phyloP scores from a whole-genome alignment of 2,113 vertebrate genomes.

The Galemys pyrenaicus region DNA sequence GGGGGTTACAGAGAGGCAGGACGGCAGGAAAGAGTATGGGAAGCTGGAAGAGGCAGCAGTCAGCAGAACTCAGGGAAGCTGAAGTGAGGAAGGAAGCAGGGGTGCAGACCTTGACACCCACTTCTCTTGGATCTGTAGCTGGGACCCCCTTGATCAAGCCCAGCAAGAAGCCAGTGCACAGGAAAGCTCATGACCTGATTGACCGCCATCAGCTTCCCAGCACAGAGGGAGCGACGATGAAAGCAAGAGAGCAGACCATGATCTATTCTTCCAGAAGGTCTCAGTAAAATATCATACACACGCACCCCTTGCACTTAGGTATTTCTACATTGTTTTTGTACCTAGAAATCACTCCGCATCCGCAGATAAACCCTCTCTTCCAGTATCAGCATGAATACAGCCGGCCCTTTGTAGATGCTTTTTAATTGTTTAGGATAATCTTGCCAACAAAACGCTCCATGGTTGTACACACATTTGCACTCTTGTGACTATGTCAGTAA shows the following conservation, averaged over 20 bases:
- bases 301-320: background rate
- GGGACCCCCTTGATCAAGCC: background rate
- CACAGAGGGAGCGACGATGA: background rate
- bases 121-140: background rate
- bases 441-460: background rate
- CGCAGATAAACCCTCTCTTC: background rate
- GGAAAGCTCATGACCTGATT: background rate
- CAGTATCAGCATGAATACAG: background rate
- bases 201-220: background rate
- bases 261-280: background rate
- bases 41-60: background rate
- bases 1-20: background rate
- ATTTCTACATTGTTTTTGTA: background rate
- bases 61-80: background rate
- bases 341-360: background rate
- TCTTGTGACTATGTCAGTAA: background rate
- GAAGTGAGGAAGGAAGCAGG: background rate
- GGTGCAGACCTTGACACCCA: background rate
- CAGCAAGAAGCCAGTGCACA: background rate
- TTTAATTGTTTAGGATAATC: background rate
- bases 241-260: background rate
- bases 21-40: background rate
- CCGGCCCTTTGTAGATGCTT: background rate
- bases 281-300: background rate
- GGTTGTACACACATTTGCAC: background rate